A percentile compares a stretch with the other conserved stretches of the same genome.
Conservation (phyloP, 2,888 invertebrate species). For the Ophion ellenae region DNA sequence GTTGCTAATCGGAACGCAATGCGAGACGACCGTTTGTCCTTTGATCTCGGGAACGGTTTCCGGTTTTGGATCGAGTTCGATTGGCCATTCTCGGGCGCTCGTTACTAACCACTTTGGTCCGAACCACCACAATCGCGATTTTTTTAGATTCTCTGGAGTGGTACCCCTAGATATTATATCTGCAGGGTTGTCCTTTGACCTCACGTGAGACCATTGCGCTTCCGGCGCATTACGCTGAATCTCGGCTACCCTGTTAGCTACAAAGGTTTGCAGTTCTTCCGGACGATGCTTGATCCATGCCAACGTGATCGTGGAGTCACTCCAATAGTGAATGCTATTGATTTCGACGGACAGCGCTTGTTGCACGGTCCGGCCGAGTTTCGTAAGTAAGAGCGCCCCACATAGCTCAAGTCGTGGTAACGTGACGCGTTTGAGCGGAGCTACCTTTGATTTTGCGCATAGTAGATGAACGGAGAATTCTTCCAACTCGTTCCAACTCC, state of each 20-base stretch:
- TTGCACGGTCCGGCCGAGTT: not conserved
- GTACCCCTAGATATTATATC: conserved; percentile 43
- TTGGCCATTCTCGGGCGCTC: not conserved
- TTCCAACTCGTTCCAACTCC: conserved; percentile 6
- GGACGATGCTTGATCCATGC: conserved; percentile 21
- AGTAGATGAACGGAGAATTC: conserved; percentile 8
- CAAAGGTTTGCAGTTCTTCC: conserved; percentile 16
- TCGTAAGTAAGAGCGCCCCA: conserved; percentile 53
- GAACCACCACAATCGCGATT: conserved; percentile 48
- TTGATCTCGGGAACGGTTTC: not conserved
- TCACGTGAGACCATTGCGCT: conserved; percentile 56
- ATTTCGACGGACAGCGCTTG: not conserved
- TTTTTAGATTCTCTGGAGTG: not conserved
- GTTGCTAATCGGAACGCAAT: not conserved
- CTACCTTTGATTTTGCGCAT: conserved; percentile 61
- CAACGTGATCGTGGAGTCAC: conserved; percentile 37
- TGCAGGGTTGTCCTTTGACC: conserved; percentile 50
- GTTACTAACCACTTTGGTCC: conserved; percentile 65
- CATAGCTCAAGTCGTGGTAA: conserved; percentile 61
- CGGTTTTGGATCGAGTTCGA: not conserved
- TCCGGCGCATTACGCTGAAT: not conserved
- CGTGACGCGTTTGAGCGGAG: conserved; percentile 55
- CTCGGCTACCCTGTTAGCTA: conserved; percentile 41
- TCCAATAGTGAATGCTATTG: conserved; percentile 18
- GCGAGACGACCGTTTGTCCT: not conserved